A percentile compares a stretch with the other conserved stretches of the same genome.
Evolutionary conservation across 2,113 vertebrate species (phyloP).

Genomic region (Sander vitreus): DNA sequence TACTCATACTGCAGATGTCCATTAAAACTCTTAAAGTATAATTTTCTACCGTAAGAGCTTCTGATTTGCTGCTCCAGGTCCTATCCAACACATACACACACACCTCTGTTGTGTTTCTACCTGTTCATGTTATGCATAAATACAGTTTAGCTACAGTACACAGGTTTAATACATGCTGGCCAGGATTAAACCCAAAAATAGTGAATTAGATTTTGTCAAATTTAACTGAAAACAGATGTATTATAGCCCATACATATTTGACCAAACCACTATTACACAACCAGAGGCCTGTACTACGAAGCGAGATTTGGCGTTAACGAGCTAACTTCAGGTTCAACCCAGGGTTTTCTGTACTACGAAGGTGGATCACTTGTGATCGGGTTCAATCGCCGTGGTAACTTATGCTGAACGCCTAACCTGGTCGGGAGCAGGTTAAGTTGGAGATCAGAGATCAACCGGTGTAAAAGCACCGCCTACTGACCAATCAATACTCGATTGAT

Average conservation of each 20-base stretch:
- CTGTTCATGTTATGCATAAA: background rate
- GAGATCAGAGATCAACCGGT: too few relatives aligned
- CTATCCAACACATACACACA: background rate
- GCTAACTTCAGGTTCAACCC: too few relatives aligned
- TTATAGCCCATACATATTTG: background rate
- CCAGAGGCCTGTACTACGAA: too few relatives aligned
- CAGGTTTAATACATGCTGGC: background rate
- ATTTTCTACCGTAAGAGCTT: background rate
- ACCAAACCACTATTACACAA: background rate
- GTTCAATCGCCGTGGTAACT: too few relatives aligned
- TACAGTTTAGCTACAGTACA: background rate
- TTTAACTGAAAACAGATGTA: background rate
- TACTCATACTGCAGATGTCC: background rate
- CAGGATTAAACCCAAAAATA: background rate
- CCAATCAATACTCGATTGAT: too few relatives aligned
- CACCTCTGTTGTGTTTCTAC: background rate
- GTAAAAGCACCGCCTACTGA: too few relatives aligned
- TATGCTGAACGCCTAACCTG: too few relatives aligned
- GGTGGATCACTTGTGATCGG: too few relatives aligned
- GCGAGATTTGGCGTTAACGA: too few relatives aligned
- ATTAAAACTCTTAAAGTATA: conserved; percentile 1
- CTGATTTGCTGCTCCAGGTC: background rate
- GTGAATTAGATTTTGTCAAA: background rate
- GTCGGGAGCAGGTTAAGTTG: too few relatives aligned
- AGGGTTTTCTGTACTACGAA: too few relatives aligned